A percentile compares a stretch with the other conserved stretches of the same genome.
These are phyloP conservation scores for Gasterosteus nipponicus DNA, from an alignment of 2,113 vertebrate species.

Conservation along the genomic window DNA sequence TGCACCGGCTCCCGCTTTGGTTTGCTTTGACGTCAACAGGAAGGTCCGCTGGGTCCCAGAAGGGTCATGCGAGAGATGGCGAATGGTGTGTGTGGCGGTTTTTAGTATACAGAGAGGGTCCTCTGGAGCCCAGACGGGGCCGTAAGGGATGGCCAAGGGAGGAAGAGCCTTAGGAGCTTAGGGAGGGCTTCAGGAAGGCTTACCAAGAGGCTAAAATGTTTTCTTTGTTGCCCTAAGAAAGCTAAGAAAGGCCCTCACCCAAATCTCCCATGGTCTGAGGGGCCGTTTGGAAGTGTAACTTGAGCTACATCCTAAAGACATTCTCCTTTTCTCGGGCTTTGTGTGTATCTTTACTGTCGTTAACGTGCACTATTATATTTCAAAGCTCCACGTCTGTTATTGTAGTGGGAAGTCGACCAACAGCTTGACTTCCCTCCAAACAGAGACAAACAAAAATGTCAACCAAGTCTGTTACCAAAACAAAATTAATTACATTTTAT, in stretches of 20 bases:
- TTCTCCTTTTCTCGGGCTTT: conserved; percentile 20
- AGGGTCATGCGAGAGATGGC: conserved; percentile 53
- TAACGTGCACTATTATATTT: conserved; percentile 4
- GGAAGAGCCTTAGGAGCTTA: conserved; percentile 70
- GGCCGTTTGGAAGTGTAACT: conserved; percentile 41
- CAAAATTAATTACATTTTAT: background rate
- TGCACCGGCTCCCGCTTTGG: conserved; percentile 63
- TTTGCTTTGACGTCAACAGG: conserved; percentile 84
- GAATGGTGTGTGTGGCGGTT: conserved; percentile 34
- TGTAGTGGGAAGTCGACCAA: background rate
- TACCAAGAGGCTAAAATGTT: conserved; percentile 81
- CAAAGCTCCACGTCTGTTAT: conserved; percentile 3
- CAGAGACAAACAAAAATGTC: background rate
- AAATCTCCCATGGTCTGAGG: conserved; percentile 59
- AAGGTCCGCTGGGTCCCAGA: conserved; percentile 75
- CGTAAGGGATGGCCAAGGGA: conserved; percentile 43
- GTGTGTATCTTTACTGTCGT: conserved; percentile 20
- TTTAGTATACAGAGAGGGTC: conserved; percentile 38
- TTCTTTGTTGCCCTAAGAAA: conserved; percentile 83
- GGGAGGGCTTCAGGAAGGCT: conserved; percentile 75
- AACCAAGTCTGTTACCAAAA: background rate
- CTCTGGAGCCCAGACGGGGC: conserved; percentile 46
- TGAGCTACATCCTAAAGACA: conserved; percentile 34
- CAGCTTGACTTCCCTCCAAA: conserved; percentile 2
- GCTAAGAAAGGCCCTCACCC: conserved; percentile 72